These are phyloP conservation scores for Altica lythri DNA, from an alignment of 2,888 invertebrate species.

Conservation along the genomic window DNA sequence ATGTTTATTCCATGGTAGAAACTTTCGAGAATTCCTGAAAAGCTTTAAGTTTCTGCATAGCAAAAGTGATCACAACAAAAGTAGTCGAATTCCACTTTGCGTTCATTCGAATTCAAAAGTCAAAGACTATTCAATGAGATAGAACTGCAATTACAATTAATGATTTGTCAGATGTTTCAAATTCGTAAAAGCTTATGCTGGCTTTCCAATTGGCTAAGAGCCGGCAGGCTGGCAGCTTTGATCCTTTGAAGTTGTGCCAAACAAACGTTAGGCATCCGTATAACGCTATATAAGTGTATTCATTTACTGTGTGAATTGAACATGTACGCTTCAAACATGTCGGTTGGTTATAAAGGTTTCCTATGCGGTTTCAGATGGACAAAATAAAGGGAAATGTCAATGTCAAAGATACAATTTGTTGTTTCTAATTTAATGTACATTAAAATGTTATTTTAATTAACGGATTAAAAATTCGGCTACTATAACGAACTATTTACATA, in stretches of 20 bases:
- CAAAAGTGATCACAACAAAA: constrained; percentile 13
- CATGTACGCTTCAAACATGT: constrained; percentile 16
- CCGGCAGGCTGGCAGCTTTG: constrained; percentile 47
- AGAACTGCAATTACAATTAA: constrained; percentile 27
- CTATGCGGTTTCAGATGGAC: constrained; percentile 9
- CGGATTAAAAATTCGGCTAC: too few relatives aligned
- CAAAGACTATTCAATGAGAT: constrained; percentile 22
- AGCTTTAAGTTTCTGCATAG: constrained; percentile 9
- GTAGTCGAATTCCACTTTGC: constrained; percentile 11
- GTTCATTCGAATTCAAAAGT: constrained; percentile 17
- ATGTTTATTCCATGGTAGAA: constrained; percentile 1
- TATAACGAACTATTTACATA: too few relatives aligned
- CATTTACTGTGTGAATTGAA: constrained; percentile 41
- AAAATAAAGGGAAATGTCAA: too few relatives aligned
- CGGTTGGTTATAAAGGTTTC: constrained; percentile 6
- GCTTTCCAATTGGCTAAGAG: constrained; percentile 53
- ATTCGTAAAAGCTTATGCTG: constrained; percentile 23
- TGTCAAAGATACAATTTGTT: too few relatives aligned
- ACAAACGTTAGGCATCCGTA: constrained; percentile 46
- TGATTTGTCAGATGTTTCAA: constrained; percentile 22
- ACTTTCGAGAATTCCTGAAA: constrained; percentile 6
- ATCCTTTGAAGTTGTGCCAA: constrained; percentile 48
- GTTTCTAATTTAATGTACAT: too few relatives aligned
- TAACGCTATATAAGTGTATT: constrained; percentile 50
- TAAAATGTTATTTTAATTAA: too few relatives aligned